A percentile compares a stretch with the other conserved stretches of the same genome.
Conservation (phyloP, 1,140 invertebrate genomes). For the Neodiprion pinetum region DNA sequence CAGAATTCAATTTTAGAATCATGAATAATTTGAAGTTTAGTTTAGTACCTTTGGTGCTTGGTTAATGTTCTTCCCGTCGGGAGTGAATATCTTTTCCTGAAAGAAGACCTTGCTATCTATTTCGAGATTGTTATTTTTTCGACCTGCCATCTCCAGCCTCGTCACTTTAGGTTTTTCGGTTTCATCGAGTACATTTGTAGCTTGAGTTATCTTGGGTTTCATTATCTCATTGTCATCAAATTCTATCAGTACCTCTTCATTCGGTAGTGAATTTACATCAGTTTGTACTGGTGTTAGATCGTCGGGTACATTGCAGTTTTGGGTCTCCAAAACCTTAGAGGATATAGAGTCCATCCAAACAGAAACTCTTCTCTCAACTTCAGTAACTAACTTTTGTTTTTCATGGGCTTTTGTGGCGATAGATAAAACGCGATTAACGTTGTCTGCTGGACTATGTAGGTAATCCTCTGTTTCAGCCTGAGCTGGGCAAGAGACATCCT, state of each 20-base stretch:
- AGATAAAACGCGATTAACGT: constrained; percentile 21
- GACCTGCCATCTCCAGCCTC: constrained; percentile 18
- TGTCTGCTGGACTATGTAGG: background rate
- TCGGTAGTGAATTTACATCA: background rate
- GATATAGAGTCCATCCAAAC: constrained; percentile 45
- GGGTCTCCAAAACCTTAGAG: constrained; percentile 13
- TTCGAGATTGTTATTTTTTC: constrained; percentile 24
- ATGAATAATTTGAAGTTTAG: too few species aligned
- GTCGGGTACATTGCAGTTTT: constrained; percentile 5
- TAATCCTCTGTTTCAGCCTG: background rate
- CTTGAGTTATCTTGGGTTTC: constrained; percentile 6
- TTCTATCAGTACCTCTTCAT: constrained; percentile 43
- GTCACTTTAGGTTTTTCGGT: constrained; percentile 21
- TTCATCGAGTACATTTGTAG: background rate
- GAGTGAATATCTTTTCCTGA: constrained; percentile 29
- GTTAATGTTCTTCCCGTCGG: constrained; percentile 26
- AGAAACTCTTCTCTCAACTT: constrained; percentile 39
- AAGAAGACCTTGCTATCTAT: constrained; percentile 24
- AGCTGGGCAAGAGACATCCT: background rate
- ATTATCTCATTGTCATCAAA: constrained; percentile 36
- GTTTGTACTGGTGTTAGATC: constrained; percentile 7
- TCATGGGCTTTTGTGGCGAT: constrained; percentile 28
- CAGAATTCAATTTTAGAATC: constrained; percentile 19
- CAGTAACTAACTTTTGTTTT: background rate
- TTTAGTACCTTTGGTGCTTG: constrained; percentile 32